These are phyloP conservation scores for Cyprinus carpio DNA, from an alignment of 2,113 vertebrate genomes.

Conservation along the genomic window DNA sequence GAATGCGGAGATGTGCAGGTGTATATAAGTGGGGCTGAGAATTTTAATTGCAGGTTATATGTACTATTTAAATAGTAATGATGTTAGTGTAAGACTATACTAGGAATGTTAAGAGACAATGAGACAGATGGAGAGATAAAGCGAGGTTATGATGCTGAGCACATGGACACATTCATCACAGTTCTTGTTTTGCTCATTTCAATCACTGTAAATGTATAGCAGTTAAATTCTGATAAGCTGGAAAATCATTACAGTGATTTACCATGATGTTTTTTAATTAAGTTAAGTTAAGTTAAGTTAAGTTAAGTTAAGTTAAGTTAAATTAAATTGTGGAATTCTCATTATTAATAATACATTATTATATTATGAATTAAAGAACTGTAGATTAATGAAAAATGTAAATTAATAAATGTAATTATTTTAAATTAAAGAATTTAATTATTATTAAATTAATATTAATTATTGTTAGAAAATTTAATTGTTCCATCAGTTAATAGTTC, in stretches of 20 bases:
- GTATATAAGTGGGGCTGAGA: background rate
- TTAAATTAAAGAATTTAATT: too few relatives aligned
- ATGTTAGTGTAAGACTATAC: background rate
- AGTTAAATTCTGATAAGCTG: background rate
- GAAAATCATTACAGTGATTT: background rate
- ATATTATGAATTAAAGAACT: too few relatives aligned
- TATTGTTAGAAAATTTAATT: background rate
- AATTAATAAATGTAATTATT: too few relatives aligned
- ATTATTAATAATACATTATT: background rate
- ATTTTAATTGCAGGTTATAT: conserved; percentile 31
- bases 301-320: too few relatives aligned
- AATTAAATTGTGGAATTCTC: background rate
- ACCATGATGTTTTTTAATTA: background rate
- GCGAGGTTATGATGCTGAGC: background rate
- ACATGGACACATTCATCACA: conserved; percentile 9
- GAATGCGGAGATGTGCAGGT: background rate
- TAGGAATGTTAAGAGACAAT: background rate
- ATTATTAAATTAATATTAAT: background rate
- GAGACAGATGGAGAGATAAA: background rate
- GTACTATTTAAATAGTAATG: conserved; percentile 23
- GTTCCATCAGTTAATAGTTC: background rate
- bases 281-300: background rate
- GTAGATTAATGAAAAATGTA: too few relatives aligned
- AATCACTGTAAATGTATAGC: background rate
- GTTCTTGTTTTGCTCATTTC: background rate